These are phyloP conservation scores for Eristalinus sepulchralis DNA, from an alignment of 2,888 invertebrate species.

Conservation along the genomic window DNA sequence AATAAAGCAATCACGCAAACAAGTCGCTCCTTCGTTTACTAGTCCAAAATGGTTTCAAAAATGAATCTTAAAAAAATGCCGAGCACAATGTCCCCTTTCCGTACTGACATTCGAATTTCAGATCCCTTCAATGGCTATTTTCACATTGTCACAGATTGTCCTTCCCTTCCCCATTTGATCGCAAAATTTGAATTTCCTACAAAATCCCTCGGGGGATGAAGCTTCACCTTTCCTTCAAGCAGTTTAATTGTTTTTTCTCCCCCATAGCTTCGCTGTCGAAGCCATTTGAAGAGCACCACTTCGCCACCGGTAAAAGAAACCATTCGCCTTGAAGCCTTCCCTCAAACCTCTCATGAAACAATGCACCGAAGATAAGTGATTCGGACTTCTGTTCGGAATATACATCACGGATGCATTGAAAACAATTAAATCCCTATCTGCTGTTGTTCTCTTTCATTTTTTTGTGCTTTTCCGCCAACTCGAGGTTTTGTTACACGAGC, in stretches of 20 bases:
- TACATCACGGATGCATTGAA: conserved; percentile 41
- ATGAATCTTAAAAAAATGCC: too few relatives aligned
- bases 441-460: background rate
- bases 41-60: too few relatives aligned
- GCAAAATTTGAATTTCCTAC: background rate
- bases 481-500: conserved; percentile 4
- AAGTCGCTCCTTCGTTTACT: too few relatives aligned
- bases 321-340: background rate
- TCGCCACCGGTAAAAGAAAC: background rate
- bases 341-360: background rate
- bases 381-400: conserved; percentile 9
- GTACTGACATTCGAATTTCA: background rate
- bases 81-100: too few relatives aligned
- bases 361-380: background rate
- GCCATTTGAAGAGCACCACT: conserved; percentile 4
- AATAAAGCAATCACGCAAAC: too few relatives aligned
- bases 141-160: too few relatives aligned
- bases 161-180: background rate
- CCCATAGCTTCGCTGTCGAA: background rate
- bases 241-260: conserved; percentile 19
- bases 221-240: background rate
- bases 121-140: too few relatives aligned
- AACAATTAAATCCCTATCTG: conserved; percentile 55
- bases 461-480: background rate
- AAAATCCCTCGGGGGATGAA: background rate